Percentiles rank a stretch among this genome's conserved stretches.
Evolutionary conservation across 2,797 vertebrate species (phyloP).

Genomic region (Alca torda): DNA sequence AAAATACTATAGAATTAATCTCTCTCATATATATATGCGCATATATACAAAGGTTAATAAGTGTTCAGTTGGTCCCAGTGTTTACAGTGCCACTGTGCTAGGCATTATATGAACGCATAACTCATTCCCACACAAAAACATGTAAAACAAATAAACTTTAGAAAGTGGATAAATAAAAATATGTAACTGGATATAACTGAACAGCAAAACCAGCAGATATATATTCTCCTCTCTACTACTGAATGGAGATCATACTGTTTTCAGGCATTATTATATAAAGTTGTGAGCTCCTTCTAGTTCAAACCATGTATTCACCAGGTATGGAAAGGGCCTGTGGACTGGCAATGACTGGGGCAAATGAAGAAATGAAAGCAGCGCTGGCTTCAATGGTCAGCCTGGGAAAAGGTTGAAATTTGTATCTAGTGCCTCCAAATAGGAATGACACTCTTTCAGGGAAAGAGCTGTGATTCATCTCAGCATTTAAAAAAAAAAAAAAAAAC

Average conservation of each 20-base stretch:
- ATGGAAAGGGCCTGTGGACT: not conserved
- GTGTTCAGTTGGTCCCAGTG: not conserved
- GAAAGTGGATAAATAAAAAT: not conserved
- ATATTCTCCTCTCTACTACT: not conserved
- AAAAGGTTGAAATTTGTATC: constrained; percentile 51
- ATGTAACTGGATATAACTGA: not conserved
- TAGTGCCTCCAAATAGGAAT: not conserved
- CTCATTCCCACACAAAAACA: not conserved
- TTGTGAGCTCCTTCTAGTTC: not conserved
- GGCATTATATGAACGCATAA: not conserved
- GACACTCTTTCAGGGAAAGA: constrained; percentile 35
- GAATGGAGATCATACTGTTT: not conserved
- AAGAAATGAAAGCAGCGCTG: not conserved
- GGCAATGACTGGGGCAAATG: not conserved
- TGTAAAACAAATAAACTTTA: not conserved
- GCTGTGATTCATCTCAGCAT: constrained; percentile 32
- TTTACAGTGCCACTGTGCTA: not conserved
- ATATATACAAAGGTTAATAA: not conserved
- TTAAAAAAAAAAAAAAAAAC: constrained; percentile 42
- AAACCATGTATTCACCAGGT: not conserved
- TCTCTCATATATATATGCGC: not conserved
- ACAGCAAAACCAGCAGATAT: not conserved
- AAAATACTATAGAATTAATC: not conserved
- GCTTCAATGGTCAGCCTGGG: not conserved
- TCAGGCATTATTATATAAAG: not conserved